A percentile compares a stretch with the other conserved stretches of the same genome.
Evolutionary conservation across 1,140 invertebrate genomes (phyloP).

Genomic region (Nomia melanderi): DNA sequence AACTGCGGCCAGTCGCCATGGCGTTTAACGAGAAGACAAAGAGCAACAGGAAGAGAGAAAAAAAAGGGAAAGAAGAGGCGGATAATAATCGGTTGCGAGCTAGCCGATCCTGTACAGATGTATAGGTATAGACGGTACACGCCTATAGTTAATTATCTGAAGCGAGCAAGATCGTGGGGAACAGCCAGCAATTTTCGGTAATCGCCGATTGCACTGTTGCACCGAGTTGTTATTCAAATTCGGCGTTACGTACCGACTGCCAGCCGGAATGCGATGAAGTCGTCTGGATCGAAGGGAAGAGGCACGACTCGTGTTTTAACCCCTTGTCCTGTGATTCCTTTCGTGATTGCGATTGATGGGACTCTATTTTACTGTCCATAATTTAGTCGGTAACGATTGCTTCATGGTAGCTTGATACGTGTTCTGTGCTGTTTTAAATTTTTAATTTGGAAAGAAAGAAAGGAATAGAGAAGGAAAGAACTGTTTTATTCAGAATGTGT

Average conservation of each 20-base stretch:
- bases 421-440: too few relatives aligned
- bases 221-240: neutral
- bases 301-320: neutral
- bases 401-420: too few relatives aligned
- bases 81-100: too few relatives aligned
- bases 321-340: too few relatives aligned
- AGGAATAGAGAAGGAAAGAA: too few relatives aligned
- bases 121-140: too few relatives aligned
- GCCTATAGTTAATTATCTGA: neutral
- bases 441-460: too few relatives aligned
- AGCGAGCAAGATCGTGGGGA: neutral
- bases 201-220: slow-evolving; percentile 1
- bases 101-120: neutral
- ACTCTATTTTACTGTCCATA: too few relatives aligned
- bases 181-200: neutral
- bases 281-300: neutral
- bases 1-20: neutral
- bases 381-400: too few relatives aligned
- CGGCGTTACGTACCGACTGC: neutral
- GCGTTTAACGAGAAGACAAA: neutral
- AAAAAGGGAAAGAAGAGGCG: neutral
- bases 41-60: neutral
- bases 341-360: too few relatives aligned
- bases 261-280: neutral
- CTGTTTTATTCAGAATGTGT: too few relatives aligned